A percentile compares a stretch with the other conserved stretches of the same genome.
These are phyloP conservation scores for Stenichneumon culpator DNA, from an alignment of 2,888 invertebrate species.

Conservation along the genomic window DNA sequence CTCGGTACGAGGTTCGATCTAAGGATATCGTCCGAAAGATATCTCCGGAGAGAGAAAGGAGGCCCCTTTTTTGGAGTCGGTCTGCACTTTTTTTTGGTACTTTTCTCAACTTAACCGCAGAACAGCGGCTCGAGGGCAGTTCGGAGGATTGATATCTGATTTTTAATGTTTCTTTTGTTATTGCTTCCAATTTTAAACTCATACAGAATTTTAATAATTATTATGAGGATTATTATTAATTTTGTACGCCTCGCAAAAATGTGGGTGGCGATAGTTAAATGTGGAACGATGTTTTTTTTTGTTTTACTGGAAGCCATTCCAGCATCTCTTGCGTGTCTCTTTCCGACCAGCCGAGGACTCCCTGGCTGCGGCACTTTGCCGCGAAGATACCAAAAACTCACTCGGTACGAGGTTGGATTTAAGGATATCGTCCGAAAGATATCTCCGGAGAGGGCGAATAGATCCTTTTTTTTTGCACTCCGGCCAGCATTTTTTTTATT, in stretches of 20 bases:
- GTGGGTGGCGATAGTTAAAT: no score
- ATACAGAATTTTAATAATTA: no score
- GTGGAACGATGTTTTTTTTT: slow-evolving; percentile 7
- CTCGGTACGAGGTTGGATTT: slow-evolving; percentile 54
- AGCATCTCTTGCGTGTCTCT: slow-evolving; percentile 42
- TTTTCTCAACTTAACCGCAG: no score
- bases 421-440: slow-evolving; percentile 45
- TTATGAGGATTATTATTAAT: no score
- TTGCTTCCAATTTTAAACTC: no score
- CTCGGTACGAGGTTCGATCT: slow-evolving; percentile 55
- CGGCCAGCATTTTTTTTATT: neutral
- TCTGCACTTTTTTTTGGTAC: slow-evolving; percentile 13
- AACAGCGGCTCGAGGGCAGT: no score
- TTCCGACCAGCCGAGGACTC: slow-evolving; percentile 19
- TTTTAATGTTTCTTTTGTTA: no score
- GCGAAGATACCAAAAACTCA: slow-evolving; percentile 54
- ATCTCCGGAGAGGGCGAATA: slow-evolving; percentile 8
- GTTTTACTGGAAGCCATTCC: slow-evolving; percentile 43
- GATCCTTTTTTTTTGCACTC: neutral
- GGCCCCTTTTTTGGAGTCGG: slow-evolving; percentile 1
- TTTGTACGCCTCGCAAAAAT: no score
- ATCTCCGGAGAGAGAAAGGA: slow-evolving; percentile 11
- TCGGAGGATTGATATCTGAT: no score
- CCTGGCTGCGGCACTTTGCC: slow-evolving; percentile 54
- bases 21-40: slow-evolving; percentile 45